These are phyloP conservation scores for Conistra vaccinii DNA, from an alignment of 2,888 invertebrate species.

Conservation along the genomic window DNA sequence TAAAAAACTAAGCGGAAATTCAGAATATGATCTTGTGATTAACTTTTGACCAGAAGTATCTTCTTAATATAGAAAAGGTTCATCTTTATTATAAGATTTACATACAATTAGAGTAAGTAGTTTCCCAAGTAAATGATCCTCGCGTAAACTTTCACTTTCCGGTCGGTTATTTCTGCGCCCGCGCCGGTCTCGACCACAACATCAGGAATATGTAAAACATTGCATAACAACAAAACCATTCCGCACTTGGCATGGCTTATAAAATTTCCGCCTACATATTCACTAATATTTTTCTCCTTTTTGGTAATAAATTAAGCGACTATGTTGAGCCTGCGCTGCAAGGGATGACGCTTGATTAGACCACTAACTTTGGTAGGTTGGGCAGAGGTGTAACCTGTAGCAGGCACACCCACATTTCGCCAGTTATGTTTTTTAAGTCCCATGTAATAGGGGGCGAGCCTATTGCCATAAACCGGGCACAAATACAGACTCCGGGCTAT, in stretches of 20 bases:
- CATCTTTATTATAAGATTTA: constrained; percentile 8
- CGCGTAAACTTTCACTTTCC: constrained; percentile 71
- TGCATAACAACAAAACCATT: constrained; percentile 59
- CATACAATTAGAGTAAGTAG: constrained; percentile 42
- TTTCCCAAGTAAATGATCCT: constrained; percentile 59
- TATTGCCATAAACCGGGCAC: no score
- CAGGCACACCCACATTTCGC: no score
- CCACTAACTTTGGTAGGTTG: no score
- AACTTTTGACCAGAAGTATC: no score
- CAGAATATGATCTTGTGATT: no score
- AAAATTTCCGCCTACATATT: constrained; percentile 25
- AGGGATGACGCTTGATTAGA: neutral
- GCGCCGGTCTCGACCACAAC: constrained; percentile 54
- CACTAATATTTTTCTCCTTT: neutral
- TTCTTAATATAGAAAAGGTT: no score
- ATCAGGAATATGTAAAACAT: constrained; percentile 66
- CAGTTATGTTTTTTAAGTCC: no score
- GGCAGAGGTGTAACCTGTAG: no score
- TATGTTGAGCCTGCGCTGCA: neutral
- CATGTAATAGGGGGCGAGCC: no score
- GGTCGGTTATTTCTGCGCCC: constrained; percentile 41
- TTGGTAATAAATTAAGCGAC: neutral
- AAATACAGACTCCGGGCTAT: no score
- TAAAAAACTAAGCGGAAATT: neutral
- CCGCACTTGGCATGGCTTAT: constrained; percentile 25